A percentile compares a stretch with the other conserved stretches of the same genome.
Conservation (phyloP, 2,797 vertebrate species). For the Nyctibius grandis region DNA sequence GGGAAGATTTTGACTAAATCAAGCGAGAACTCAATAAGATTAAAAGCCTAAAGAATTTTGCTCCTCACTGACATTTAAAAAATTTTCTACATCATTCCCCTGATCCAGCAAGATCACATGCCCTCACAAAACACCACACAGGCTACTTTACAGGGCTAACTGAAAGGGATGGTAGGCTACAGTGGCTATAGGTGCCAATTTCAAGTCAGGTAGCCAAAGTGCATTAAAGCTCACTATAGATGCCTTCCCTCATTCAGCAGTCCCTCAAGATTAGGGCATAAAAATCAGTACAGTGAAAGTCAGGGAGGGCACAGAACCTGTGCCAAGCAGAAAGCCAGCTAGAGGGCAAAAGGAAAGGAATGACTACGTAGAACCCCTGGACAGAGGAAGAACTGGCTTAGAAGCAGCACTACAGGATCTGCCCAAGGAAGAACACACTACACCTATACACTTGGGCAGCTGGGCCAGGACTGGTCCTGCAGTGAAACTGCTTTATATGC, state of each 20-base stretch:
- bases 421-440: not conserved
- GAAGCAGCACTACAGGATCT: not conserved
- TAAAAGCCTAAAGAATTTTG: constrained; percentile 34
- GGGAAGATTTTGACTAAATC: constrained; percentile 40
- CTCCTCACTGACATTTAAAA: not conserved
- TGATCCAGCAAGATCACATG: not conserved
- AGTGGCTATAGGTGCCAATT: not conserved
- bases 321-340: not conserved
- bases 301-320: not conserved
- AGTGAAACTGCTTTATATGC: not conserved
- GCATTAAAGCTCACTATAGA: not conserved
- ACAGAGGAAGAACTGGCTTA: not conserved
- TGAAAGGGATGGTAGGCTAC: not conserved
- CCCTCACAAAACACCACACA: not conserved
- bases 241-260: not conserved
- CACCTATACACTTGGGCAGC: not conserved
- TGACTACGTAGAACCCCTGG: not conserved
- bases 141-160: not conserved
- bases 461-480: not conserved
- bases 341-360: not conserved
- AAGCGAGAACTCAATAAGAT: not conserved
- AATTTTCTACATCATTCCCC: not conserved
- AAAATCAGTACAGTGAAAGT: not conserved
- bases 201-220: not conserved
- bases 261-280: not conserved